Conservation (phyloP, 2,113 vertebrate species). For the Pluvianellus socialis region DNA sequence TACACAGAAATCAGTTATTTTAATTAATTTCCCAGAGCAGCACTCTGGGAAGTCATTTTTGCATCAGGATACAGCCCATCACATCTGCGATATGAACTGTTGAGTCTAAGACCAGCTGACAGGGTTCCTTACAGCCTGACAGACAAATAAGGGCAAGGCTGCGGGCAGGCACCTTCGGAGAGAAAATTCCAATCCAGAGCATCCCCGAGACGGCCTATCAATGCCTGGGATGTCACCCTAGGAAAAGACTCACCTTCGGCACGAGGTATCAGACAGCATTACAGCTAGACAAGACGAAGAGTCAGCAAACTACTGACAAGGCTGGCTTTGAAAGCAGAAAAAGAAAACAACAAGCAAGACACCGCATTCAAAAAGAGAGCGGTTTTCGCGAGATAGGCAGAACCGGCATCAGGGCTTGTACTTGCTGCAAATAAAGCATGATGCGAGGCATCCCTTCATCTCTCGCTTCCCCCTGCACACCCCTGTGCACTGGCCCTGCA, state of each 20-base stretch:
- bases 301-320: neutral
- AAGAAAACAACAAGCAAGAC: neutral
- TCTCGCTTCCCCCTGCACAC: neutral
- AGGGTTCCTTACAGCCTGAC: neutral
- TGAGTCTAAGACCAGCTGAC: neutral
- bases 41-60: neutral
- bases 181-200: neutral
- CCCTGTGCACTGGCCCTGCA: neutral
- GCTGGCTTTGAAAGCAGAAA: neutral
- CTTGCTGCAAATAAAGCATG: fast-evolving
- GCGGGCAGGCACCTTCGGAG: neutral
- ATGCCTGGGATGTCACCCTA: neutral
- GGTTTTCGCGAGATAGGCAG: neutral
- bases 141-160: neutral
- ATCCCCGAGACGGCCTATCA: fast-evolving
- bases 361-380: neutral
- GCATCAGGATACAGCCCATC: neutral
- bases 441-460: neutral
- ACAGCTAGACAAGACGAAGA: neutral
- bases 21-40: neutral
- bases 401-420: neutral
- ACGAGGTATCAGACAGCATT: neutral
- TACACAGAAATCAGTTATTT: neutral
- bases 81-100: fast-evolving
- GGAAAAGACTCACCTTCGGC: neutral